Evolutionary conservation across 2,113 vertebrate species (phyloP), one percentile per base, ranked within the genome.

Genomic region (Gadus chalcogrammus): DNA sequence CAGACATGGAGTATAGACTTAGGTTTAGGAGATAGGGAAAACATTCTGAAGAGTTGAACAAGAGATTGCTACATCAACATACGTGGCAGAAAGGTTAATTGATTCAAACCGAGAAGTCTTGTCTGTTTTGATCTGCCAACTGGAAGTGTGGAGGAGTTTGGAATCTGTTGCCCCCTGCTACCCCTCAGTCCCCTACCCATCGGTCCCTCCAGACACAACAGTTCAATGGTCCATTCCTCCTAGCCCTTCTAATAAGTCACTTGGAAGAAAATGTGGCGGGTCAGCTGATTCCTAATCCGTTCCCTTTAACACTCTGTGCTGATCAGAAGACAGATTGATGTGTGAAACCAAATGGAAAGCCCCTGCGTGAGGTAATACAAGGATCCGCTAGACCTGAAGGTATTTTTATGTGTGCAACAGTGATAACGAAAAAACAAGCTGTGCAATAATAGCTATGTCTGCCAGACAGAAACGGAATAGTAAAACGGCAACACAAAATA

Each of bases 201-300:
- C 12, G 9, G 12, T 13, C 8, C 42, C 59, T 18, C 59, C n/a
- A 3, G 8, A 20, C 59, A 70, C 74, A 70, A 77, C 68, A 5
- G 82, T 79, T 76, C 84, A 79, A 74, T 74, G 82, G 75, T 81
- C 79, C 67, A 65, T 78, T 84, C 81, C 77, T 73, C 79, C 82
- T 83, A 86, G 88, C 85, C 81, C 81, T 79, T 73, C 80, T 85
- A 87, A 84, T 90, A 88, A 89, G 87, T 91, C 85, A 89, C 87
- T 85, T 85, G 87, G 84, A 88, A 88, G 84, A 82, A 88, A 90
- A 86, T 85, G 84, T 83, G 82, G 83, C 66, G 84, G 86, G 89
- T 90, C 88, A 91, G 89, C 87, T 91, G 88, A 89, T 88, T 89
- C 70, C 78, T 90, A 90, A 91, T 90, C 88, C 82, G 2, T 48